Percentiles rank a stretch among this genome's conserved stretches.
Evolutionary conservation across 92 coral and sea anemone species (phyloP).

Genomic region (Anthopleura xanthogrammica): DNA sequence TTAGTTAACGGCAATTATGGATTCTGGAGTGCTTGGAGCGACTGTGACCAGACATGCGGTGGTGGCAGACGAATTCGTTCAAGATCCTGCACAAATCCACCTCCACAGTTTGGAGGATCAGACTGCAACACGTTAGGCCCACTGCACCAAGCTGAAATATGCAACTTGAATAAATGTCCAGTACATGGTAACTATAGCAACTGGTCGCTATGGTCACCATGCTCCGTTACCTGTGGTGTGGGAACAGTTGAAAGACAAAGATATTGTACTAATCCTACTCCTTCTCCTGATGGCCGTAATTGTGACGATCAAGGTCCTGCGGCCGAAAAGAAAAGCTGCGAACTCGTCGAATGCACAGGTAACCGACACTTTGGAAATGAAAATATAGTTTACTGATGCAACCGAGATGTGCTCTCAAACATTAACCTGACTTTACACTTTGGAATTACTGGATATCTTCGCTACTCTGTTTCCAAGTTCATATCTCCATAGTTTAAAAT

Average conservation of each 20-base stretch:
- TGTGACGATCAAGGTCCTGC: slow-evolving; percentile 88
- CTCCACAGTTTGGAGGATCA: slow-evolving; percentile 84
- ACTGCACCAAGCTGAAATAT: slow-evolving; percentile 61
- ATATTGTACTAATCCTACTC: slow-evolving; percentile 89
- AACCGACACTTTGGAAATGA: neutral
- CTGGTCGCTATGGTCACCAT: slow-evolving; percentile 97
- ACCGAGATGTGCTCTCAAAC: no score
- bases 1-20: slow-evolving; percentile 83
- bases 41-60: slow-evolving; percentile 83
- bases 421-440: no score
- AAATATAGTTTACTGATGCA: neutral
- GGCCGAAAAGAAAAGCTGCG: slow-evolving; percentile 92
- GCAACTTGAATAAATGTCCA: slow-evolving; percentile 81
- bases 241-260: slow-evolving; percentile 86
- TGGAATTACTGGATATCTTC: no score
- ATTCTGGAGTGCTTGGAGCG: slow-evolving; percentile 87
- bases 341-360: slow-evolving; percentile 94
- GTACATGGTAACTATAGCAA: slow-evolving; percentile 91
- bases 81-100: slow-evolving; percentile 82
- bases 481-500: no score
- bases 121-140: slow-evolving; percentile 76
- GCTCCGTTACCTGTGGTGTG: slow-evolving; percentile 96
- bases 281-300: slow-evolving; percentile 85
- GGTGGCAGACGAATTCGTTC: slow-evolving; percentile 70
- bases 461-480: no score